Evolutionary conservation across 2,797 vertebrate genomes (phyloP).

Genomic region (Enoplosus armatus): DNA sequence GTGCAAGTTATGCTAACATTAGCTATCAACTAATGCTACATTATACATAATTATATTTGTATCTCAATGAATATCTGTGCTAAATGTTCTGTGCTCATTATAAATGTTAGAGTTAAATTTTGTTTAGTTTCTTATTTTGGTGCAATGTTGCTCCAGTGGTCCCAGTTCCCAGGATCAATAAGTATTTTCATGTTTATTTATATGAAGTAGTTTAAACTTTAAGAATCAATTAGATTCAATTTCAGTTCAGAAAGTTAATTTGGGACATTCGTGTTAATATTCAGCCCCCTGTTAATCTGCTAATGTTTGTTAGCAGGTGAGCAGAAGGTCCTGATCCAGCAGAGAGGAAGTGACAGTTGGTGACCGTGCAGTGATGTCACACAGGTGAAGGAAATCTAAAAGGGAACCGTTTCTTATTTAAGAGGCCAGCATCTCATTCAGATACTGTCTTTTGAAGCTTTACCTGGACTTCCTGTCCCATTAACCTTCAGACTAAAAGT

Average conservation of each 20-base stretch:
- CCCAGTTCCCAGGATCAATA: too few relatives aligned
- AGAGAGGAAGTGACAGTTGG: conserved; percentile 5
- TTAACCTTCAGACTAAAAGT: not conserved
- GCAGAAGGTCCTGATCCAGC: conserved; percentile 45
- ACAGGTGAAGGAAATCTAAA: conserved; percentile 15
- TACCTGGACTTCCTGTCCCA: not conserved
- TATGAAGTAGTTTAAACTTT: not conserved
- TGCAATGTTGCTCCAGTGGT: too few relatives aligned
- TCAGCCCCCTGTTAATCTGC: conserved; percentile 6
- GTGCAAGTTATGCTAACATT: not conserved
- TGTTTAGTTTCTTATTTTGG: too few relatives aligned
- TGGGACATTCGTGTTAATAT: not conserved
- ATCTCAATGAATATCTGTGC: not conserved
- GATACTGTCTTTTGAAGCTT: not conserved
- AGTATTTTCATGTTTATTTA: not conserved
- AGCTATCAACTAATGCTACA: not conserved
- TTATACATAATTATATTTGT: not conserved
- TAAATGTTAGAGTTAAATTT: not conserved
- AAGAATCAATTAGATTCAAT: too few relatives aligned
- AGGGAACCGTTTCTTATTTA: conserved; percentile 8
- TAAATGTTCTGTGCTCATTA: not conserved
- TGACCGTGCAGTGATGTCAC: conserved; percentile 24
- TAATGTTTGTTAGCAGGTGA: conserved; percentile 13
- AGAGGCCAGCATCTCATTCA: not conserved
- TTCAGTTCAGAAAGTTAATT: too few relatives aligned